A percentile compares a stretch with the other conserved stretches of the same genome.
These are phyloP conservation scores for Hermetia illucens DNA, from an alignment of 1,140 invertebrate species.

Conservation along the genomic window DNA sequence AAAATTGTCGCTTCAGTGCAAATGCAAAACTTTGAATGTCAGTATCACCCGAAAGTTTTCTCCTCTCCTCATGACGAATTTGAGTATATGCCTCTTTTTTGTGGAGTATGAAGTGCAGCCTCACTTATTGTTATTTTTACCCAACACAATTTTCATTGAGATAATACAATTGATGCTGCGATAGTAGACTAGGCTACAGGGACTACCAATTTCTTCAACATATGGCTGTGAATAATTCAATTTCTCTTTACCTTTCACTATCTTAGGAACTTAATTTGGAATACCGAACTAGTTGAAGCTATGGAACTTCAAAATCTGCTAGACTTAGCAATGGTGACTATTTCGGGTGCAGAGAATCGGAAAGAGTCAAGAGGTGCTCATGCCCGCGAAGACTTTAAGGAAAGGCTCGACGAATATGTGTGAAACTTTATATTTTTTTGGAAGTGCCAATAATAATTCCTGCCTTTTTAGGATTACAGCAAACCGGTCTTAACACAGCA, in stretches of 20 bases:
- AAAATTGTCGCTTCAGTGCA: too few species aligned
- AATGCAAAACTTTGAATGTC: too few species aligned
- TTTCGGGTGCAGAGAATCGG: conserved; percentile 72
- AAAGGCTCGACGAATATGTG: conserved; percentile 69
- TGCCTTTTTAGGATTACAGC: conserved; percentile 48
- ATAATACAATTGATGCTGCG: too few species aligned
- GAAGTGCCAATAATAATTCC: neutral
- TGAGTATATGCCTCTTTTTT: too few species aligned
- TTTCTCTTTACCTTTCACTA: neutral
- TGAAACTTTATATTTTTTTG: neutral
- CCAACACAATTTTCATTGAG: too few species aligned
- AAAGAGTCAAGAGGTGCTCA: conserved; percentile 94
- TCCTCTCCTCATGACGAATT: too few species aligned
- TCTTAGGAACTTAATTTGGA: conserved; percentile 65
- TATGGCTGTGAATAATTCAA: too few species aligned
- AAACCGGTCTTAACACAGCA: conserved; percentile 65
- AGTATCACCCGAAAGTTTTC: too few species aligned
- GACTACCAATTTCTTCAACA: too few species aligned
- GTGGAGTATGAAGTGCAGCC: too few species aligned
- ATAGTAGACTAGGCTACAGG: too few species aligned
- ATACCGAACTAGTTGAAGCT: conserved; percentile 86
- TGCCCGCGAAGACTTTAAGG: conserved; percentile 84
- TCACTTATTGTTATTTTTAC: too few species aligned
- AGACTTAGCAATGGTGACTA: conserved; percentile 79
- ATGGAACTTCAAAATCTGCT: conserved; percentile 92